Evolutionary conservation across 2,888 invertebrate species (phyloP), one percentile per base, ranked within the genome.

Genomic region (Latheticus oryzae): DNA sequence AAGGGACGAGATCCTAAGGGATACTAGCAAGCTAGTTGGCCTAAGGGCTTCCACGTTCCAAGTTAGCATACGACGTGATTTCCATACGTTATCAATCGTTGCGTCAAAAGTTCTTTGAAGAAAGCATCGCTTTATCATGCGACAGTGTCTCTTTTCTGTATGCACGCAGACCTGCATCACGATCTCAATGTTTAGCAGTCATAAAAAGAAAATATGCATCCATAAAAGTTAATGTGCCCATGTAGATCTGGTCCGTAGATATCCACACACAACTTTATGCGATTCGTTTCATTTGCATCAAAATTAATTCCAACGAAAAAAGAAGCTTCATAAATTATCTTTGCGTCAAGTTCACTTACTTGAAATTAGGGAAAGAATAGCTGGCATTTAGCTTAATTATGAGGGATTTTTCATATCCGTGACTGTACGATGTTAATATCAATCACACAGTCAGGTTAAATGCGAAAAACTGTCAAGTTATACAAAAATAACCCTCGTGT

Each of bases 171-270:
- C 64, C 63, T 60, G 52, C 50, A 65, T 69, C 67, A 67, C 66
- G 67, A 66, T 61, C 64, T 65, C 64, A 63, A 61, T 67, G 67
- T 68, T 65, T 12, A 11, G n/a, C 60, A 52, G 60, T 60, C 53
- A 62, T 51, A 64, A 65, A 40, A 37, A 65, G 53, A 40, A 58
- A 64, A 60, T 60, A 55, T 56, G 56, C 35, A 58, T 63, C 62
- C 66, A 62, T 68, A 68, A 68, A 68, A 58, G 60, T 60, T 64
- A 66, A 61, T 55, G 53, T 60, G 55, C 60, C 60, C 66, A 64
- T 64, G 63, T 63, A 64, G 67, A 67, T 65, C 58, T n/a, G 52
- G 38, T 28, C 17, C 51, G 53, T 37, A 65, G 66, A 65, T 68
- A 68, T 59, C 61, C 63, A 65, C 58, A 60, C n/a, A n/a, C n/a